Conservation (phyloP, 2,113 vertebrate species). For the Vulpes vulpes region DNA sequence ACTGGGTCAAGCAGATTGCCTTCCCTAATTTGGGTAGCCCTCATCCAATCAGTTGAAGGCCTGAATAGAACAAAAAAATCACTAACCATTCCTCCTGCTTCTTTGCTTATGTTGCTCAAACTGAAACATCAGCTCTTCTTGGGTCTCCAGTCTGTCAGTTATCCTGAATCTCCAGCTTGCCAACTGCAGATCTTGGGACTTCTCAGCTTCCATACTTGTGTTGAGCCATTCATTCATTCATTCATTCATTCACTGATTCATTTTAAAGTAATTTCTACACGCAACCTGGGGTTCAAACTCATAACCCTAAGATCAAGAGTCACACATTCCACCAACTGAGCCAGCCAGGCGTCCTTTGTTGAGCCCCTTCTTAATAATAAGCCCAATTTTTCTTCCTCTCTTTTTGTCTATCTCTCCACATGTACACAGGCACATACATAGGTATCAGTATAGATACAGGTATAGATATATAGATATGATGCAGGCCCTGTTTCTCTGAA, state of each 20-base stretch:
- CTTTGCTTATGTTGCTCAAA: background rate
- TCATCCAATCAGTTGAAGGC: background rate
- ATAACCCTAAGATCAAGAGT: background rate
- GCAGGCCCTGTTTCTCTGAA: conserved; percentile 6
- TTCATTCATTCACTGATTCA: background rate
- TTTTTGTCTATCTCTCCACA: background rate
- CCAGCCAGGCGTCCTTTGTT: background rate
- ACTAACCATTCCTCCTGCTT: background rate
- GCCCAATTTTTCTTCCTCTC: background rate
- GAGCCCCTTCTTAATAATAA: conserved; percentile 2
- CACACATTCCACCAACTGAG: background rate
- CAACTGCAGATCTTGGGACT: background rate
- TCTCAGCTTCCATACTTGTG: background rate
- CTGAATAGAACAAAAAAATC: background rate
- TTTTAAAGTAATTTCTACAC: background rate
- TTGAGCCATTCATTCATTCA: background rate
- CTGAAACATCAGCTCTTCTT: background rate
- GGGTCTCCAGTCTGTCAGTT: background rate
- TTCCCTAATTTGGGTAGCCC: background rate
- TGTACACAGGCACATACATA: background rate
- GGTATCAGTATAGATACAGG: background rate
- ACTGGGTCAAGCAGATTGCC: background rate
- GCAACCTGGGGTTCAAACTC: background rate
- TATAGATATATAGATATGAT: background rate
- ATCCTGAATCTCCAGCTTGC: background rate